Evolutionary conservation across 2,113 vertebrate species (phyloP), one percentile per base, ranked within the genome.

Genomic region (Pelmatolapia mariae): DNA sequence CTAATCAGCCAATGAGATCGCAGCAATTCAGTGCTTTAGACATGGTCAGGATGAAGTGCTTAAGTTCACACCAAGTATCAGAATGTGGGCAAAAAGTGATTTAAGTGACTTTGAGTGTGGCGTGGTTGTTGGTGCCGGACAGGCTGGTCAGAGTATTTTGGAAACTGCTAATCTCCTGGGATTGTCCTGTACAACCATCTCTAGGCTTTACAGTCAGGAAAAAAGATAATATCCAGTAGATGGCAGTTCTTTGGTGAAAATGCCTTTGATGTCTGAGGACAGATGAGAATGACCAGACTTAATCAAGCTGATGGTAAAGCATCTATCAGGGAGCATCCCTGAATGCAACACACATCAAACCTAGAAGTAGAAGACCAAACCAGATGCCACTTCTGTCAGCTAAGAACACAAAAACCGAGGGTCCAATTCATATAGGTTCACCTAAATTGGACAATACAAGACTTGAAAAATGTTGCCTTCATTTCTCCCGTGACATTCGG

Each of bases 401-500:
- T 45, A 71, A 24, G 8, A 71, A 71, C 8, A 26, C n/a, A 68
- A 40, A 71, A 16, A 43, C 5, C 0, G 5, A 71, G 13, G 38
- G 11, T 71, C 38, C 66, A 43, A 6, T 71, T 71, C 38, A 26
- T 24, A 26, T 16, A 24, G 66, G 38, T 24, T 16, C 4, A 71
- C 5, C 38, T 43, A 45, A 71, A 45, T 16, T 71, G 38, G 66
- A 71, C 38, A 43, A 45, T 24, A 71, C 8, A 71, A 43, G n/a
- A 43, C 0, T 1, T 43, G 38, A 26, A 16, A 71, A 71, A 10
- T 16, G 6, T 43, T 26, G 2, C 5, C 5, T 43, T 40, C 1
- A 71, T 71, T 71, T 71, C 66, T 43, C n/a, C 1, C 43, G 66
- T 71, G 0, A 43, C n/a, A 1, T 43, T 2, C 0, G 2, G 0